A percentile compares a stretch with the other conserved stretches of the same genome.
These are phyloP conservation scores for Dromococcyx pavoninus DNA, from an alignment of 2,797 vertebrate species.

Conservation along the genomic window DNA sequence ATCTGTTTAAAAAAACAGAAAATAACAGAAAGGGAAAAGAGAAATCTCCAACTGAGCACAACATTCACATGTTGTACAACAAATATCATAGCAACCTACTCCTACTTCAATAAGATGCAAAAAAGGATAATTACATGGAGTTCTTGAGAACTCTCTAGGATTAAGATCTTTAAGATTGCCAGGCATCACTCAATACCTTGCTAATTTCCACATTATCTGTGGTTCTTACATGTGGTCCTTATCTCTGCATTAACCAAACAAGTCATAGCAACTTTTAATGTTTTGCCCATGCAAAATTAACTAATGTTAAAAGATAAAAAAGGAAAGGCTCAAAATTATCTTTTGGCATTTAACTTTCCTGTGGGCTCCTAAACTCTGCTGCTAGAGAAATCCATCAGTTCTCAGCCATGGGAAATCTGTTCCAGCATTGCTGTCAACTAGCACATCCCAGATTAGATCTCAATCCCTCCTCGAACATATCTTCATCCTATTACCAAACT, in stretches of 20 bases:
- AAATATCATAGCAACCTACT: not conserved
- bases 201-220: not conserved
- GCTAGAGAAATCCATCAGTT: not conserved
- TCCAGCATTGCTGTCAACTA: not conserved
- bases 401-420: not conserved
- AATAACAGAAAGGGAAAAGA: not conserved
- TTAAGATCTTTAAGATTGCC: not conserved
- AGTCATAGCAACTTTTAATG: not conserved
- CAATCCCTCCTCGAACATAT: not conserved
- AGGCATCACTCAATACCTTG: not conserved
- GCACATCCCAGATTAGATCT: not conserved
- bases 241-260: not conserved
- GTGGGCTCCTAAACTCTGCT: not conserved
- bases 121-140: not conserved
- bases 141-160: not conserved
- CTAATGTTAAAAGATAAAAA: not conserved
- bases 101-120: not conserved
- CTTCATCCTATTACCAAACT: not conserved
- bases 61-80: not conserved
- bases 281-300: not conserved
- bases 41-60: not conserved
- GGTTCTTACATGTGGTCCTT: not conserved
- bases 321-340: not conserved
- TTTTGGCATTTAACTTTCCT: not conserved
- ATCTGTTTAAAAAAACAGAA: conserved; percentile 71